Conservation (phyloP, 2,113 vertebrate genomes). For the Melanostigma gelatinosum region DNA sequence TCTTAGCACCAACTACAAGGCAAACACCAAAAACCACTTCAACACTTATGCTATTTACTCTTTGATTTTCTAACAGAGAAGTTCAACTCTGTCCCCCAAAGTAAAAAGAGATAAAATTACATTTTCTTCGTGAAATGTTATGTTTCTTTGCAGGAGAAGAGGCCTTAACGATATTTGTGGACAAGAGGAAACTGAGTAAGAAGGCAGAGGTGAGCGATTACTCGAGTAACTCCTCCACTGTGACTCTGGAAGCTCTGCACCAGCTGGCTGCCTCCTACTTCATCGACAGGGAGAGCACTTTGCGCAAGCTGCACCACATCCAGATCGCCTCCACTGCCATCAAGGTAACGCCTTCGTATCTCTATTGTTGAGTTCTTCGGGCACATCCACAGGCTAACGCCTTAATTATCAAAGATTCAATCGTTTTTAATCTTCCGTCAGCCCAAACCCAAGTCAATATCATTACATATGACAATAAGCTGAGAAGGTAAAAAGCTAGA, state of each 20-base stretch:
- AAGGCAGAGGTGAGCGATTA: slow-evolving; percentile 88
- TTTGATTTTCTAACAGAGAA: slow-evolving; percentile 26
- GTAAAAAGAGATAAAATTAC: not conserved
- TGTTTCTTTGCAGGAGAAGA: slow-evolving; percentile 88
- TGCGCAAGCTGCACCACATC: slow-evolving; percentile 86
- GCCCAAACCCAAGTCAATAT: not conserved
- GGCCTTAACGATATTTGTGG: slow-evolving; percentile 97
- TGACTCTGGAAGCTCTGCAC: slow-evolving; percentile 87
- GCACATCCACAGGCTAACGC: slow-evolving; percentile 43
- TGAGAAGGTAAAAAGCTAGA: not conserved
- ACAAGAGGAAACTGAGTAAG: slow-evolving; percentile 95
- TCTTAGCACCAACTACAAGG: not conserved
- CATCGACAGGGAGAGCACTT: slow-evolving; percentile 86
- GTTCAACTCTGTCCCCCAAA: not conserved
- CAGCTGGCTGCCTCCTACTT: slow-evolving; percentile 89
- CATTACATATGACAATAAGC: not conserved
- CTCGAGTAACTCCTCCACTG: slow-evolving; percentile 85
- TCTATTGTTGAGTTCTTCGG: slow-evolving; percentile 36
- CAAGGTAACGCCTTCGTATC: slow-evolving; percentile 85
- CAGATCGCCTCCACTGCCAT: slow-evolving; percentile 87
- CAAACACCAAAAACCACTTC: slow-evolving; percentile 3
- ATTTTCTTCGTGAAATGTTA: not conserved
- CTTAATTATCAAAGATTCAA: not conserved
- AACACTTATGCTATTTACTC: slow-evolving; percentile 11
- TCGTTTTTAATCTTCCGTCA: not conserved